Percentiles rank a stretch among this genome's conserved stretches.
These are phyloP conservation scores for Gobionotothen gibberifrons DNA, from an alignment of 2,797 vertebrate genomes.

Conservation along the genomic window DNA sequence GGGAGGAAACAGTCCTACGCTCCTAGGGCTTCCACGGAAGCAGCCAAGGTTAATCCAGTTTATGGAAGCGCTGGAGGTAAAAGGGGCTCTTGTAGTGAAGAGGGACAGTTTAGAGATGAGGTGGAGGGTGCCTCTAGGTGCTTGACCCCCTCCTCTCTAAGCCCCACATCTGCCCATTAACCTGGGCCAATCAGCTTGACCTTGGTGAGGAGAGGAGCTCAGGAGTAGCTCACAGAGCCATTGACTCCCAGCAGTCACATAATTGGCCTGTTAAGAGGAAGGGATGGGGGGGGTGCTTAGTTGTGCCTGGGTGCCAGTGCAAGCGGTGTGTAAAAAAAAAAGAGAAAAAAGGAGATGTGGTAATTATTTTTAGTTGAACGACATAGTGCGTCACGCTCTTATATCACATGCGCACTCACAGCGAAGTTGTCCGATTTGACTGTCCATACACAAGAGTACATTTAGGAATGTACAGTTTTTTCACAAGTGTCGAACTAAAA, in stretches of 20 bases:
- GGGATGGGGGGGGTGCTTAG: conserved; percentile 42
- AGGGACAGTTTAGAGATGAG: conserved; percentile 81
- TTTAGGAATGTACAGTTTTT: conserved; percentile 7
- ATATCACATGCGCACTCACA: background rate
- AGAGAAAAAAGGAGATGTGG: conserved; percentile 41
- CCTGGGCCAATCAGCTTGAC: conserved; percentile 87
- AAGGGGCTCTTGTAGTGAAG: conserved; percentile 79
- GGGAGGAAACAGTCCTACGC: conserved; percentile 31
- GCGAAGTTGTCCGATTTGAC: background rate
- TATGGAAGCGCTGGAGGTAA: conserved; percentile 70
- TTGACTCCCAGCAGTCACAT: conserved; percentile 79
- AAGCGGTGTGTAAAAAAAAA: conserved; percentile 36
- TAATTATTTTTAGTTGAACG: conserved; percentile 26
- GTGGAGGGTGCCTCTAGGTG: conserved; percentile 82
- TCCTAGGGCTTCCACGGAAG: conserved; percentile 33
- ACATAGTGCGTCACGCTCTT: background rate
- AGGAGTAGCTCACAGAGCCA: conserved; percentile 74
- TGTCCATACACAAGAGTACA: conserved; percentile 3
- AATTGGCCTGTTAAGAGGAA: conserved; percentile 79
- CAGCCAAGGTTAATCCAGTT: conserved; percentile 81
- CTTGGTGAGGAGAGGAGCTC: conserved; percentile 79
- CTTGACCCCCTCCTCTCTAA: conserved; percentile 82
- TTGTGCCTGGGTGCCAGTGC: conserved; percentile 34
- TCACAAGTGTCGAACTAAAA: conserved; percentile 24
- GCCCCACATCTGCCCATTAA: conserved; percentile 84